Evolutionary conservation across 2,113 vertebrate species (phyloP), one percentile per base, ranked within the genome.

Genomic region (Lota lota): DNA sequence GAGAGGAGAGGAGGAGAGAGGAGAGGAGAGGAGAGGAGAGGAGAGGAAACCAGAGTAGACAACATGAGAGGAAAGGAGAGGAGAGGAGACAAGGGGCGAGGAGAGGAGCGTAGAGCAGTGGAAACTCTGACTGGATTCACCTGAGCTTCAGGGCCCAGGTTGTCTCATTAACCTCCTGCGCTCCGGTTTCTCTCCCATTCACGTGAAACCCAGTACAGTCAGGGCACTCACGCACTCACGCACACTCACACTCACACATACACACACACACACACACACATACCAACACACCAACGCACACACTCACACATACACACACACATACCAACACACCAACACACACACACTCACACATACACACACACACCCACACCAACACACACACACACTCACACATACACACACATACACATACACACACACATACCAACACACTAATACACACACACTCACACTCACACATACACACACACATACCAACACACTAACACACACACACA

Each of bases 121-220:
- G 88, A 90, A 90, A 90, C 76, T 88, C 61, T 86, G 81, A 83
- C 69, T 69, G 59, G 63, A 22, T 84, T 76, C 73, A 88, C 84
- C 78, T 81, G 86, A 88, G 84, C 76, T 77, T n/a, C 61, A 10
- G 68, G 77, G 74, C 69, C 75, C 69, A 73, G 64, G 53, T 57
- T 83, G 73, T 74, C 53, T 54, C 53, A 63, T 64, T 81, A 76
- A 82, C 84, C 83, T 84, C 63, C 66, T 62, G 50, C 22, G 83
- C 84, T 89, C 85, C 22, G 67, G 79, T 89, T 88, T 81, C 86
- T 33, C 67, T 68, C 69, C 69, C 14, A 75, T 79, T 84, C 84
- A 88, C 82, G 20, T 85, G 89, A 90, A 84, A 88, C 87, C 86
- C 53, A 3, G 53, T n/a, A 50, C 53, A 17, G 36, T 40, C 36